These are phyloP conservation scores for Onychomys leucogaster DNA, from an alignment of 2,797 vertebrate species.

Conservation along the genomic window DNA sequence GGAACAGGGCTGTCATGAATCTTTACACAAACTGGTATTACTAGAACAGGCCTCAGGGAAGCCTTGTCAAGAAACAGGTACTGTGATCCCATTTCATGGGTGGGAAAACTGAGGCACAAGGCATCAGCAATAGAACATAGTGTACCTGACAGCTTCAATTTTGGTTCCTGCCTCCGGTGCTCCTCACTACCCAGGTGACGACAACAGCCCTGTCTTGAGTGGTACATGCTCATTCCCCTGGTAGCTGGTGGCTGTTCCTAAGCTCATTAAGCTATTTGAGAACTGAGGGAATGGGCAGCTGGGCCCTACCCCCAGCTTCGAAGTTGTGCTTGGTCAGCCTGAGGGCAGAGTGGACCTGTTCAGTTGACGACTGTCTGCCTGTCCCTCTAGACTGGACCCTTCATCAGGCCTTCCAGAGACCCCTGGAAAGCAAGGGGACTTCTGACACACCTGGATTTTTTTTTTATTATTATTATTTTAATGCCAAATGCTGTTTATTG, in stretches of 20 bases:
- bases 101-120: neutral
- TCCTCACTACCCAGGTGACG: neutral
- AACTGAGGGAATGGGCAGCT: neutral
- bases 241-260: neutral
- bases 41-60: neutral
- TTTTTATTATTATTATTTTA: no score
- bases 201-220: no score
- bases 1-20: no score
- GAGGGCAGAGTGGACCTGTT: neutral
- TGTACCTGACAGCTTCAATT: fast-evolving
- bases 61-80: neutral
- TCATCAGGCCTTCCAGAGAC: neutral
- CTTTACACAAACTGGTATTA: neutral
- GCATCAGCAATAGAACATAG: fast-evolving
- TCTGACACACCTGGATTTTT: neutral
- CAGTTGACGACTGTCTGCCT: neutral
- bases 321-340: neutral
- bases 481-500: no score
- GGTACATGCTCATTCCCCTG: neutral
- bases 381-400: no score
- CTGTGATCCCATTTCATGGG: neutral
- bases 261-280: neutral
- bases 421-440: neutral
- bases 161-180: neutral
- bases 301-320: neutral